These are phyloP conservation scores for Pedetes capensis DNA, from an alignment of 2,113 vertebrate species.

Conservation along the genomic window DNA sequence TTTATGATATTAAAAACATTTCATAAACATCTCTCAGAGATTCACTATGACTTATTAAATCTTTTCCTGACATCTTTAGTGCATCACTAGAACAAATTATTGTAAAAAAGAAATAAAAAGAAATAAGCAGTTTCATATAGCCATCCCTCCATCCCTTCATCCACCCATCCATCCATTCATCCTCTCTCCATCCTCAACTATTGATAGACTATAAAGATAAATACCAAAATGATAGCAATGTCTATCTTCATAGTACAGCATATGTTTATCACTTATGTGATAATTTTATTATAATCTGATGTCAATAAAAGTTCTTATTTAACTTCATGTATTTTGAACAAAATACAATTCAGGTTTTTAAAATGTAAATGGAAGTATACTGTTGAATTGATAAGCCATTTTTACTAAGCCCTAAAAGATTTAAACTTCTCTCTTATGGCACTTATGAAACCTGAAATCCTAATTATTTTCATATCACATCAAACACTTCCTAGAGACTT, in stretches of 20 bases:
- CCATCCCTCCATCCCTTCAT: neutral
- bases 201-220: neutral
- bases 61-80: neutral
- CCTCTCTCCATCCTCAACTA: neutral
- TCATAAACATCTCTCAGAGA: constrained; percentile 5
- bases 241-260: neutral
- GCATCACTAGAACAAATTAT: neutral
- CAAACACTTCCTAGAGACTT: neutral
- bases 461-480: constrained; percentile 1
- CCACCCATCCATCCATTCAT: neutral
- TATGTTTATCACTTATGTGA: neutral
- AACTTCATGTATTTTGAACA: neutral
- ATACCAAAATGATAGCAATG: neutral
- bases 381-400: neutral
- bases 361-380: neutral
- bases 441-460: neutral
- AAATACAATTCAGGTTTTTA: neutral
- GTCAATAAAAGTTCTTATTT: neutral
- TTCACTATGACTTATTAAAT: constrained; percentile 25
- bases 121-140: neutral
- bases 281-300: neutral
- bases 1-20: neutral
- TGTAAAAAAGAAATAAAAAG: neutral
- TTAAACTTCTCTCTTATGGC: neutral
- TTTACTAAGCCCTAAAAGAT: neutral